A percentile compares a stretch with the other conserved stretches of the same genome.
phyloP scores from a whole-genome alignment of 2,797 vertebrate species.

The Picus viridis region DNA sequence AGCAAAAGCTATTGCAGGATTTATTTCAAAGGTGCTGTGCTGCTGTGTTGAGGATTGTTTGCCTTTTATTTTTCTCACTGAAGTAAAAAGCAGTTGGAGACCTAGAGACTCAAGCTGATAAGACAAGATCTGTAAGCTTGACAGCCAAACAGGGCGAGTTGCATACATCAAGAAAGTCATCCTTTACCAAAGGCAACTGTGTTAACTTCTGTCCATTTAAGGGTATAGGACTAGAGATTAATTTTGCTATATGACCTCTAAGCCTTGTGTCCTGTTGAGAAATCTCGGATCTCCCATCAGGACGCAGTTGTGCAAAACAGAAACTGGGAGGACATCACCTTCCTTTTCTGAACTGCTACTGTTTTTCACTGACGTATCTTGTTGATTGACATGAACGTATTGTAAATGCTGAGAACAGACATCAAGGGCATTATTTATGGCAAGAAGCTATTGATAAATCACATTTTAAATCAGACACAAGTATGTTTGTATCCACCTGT shows the following conservation, averaged over 20 bases:
- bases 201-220: neutral
- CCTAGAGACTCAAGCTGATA: neutral
- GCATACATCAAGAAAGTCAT: neutral
- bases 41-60: neutral
- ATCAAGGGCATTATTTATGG: neutral
- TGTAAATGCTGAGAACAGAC: neutral
- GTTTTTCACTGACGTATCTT: neutral
- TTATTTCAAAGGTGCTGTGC: neutral
- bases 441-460: neutral
- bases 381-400: neutral
- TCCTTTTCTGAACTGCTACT: neutral
- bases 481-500: neutral
- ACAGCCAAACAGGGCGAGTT: neutral
- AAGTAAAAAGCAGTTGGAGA: slow-evolving; percentile 37
- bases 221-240: neutral
- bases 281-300: neutral
- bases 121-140: neutral
- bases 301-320: neutral
- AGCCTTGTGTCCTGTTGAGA: neutral
- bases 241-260: neutral
- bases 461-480: neutral
- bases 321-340: neutral
- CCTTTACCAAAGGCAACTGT: neutral
- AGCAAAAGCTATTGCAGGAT: neutral
- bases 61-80: neutral